Evolutionary conservation across 2,888 invertebrate species (phyloP).

Genomic region (Drosophila nr. perissopoda): DNA sequence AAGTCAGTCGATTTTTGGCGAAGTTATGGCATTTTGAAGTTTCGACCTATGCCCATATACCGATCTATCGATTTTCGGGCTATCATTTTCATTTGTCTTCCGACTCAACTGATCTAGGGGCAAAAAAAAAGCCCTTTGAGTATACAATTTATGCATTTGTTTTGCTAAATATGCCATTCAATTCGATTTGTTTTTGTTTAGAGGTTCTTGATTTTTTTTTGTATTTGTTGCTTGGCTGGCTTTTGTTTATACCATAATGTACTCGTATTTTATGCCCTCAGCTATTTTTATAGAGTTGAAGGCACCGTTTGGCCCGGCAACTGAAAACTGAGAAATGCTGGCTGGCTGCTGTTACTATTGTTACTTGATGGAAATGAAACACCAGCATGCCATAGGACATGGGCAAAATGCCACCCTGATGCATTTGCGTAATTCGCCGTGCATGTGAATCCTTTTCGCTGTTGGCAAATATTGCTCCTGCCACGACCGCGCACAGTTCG

Average conservation of each 20-base stretch:
- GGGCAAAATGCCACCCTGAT: slow-evolving; percentile 16
- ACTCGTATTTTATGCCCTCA: slow-evolving; percentile 23
- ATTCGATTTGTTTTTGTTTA: slow-evolving; percentile 11
- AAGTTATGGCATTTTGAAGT: too few relatives aligned
- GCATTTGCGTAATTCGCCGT: slow-evolving; percentile 34
- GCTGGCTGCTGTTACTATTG: not conserved
- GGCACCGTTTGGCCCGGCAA: slow-evolving; percentile 10
- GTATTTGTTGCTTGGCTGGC: not conserved
- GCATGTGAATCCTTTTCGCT: slow-evolving; percentile 9
- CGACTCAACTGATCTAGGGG: too few relatives aligned
- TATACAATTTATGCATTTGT: not conserved
- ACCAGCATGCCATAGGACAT: not conserved
- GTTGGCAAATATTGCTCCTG: slow-evolving; percentile 38
- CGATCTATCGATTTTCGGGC: too few relatives aligned
- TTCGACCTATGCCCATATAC: too few relatives aligned
- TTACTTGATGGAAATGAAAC: not conserved
- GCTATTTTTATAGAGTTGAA: slow-evolving; percentile 34
- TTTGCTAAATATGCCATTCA: not conserved
- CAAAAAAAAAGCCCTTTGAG: too few relatives aligned
- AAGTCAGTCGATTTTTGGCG: too few relatives aligned
- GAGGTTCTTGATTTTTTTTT: not conserved
- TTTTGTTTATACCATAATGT: slow-evolving; percentile 32
- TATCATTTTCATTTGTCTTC: too few relatives aligned
- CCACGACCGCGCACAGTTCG: slow-evolving; percentile 27
- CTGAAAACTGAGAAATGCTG: not conserved